Evolutionary conservation across 1,140 invertebrate genomes (phyloP), one percentile per base, ranked within the genome.

Genomic region (Drosophila pseudoobscura): DNA sequence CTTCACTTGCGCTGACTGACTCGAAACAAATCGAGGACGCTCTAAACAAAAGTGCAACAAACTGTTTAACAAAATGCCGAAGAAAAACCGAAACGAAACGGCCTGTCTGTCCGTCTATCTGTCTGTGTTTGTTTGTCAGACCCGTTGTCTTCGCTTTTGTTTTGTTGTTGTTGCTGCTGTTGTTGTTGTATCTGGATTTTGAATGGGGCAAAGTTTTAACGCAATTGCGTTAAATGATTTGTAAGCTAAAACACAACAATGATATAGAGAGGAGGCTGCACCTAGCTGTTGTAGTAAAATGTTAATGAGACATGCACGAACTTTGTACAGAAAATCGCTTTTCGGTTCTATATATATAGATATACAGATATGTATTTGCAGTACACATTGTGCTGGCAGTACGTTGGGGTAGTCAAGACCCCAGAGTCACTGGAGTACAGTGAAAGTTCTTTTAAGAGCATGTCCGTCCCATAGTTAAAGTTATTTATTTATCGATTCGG

Each of bases 191-290:
- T 65, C 54, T 51, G 68, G 79, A 68, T 87, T 65, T 61, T 55
- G 72, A 80, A 71, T 87, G 78, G 63, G 20, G 63, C 63, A 69
- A 69, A 69, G 51, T 69, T 87, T 85, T 85, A 82, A 85, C 80
- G 82, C 82, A 85, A 87, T 87, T 85, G 82, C 82, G 82, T 87
- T 88, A 82, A 88, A 87, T 69, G 65, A 69, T 69, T 69, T 69
- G 65, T 69, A 69, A 69, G 65, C 35, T 63, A 56, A 44, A 24
- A 35, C 15, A 58, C n/a, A 24, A 49, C 24, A 63, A 31, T 26
- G 31, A 39, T 1, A 31, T n/a, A 41, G 35, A 68, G 63, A 69
- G 52, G 65, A 69, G 63, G 51, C 65, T 69, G 65, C 65, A 69
- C 65, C 65, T 51, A 31, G 61, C 56, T 69, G 43, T 68, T 69